Percentiles rank a stretch among this genome's conserved stretches.
Conservation (phyloP, 2,797 vertebrate species). For the Ceryle rudis region DNA sequence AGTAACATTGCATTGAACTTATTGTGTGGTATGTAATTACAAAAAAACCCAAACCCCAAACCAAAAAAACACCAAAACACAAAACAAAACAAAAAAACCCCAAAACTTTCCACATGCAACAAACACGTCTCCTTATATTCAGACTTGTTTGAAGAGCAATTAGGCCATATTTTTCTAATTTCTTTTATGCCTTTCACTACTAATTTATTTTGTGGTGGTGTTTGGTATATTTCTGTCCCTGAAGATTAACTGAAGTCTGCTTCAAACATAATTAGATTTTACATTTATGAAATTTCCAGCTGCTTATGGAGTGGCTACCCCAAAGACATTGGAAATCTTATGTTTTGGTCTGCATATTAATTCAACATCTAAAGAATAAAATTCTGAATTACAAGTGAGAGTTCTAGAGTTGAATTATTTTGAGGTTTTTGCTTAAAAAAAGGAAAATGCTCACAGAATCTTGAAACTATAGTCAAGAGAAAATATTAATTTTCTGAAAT, state of each 20-base stretch:
- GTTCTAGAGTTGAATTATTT: background rate
- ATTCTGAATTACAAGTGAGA: background rate
- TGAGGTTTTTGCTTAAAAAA: background rate
- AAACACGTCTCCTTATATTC: background rate
- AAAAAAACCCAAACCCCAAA: background rate
- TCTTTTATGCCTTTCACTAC: constrained; percentile 14
- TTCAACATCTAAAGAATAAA: background rate
- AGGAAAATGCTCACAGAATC: background rate
- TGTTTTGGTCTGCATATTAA: background rate
- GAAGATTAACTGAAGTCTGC: background rate
- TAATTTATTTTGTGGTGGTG: background rate
- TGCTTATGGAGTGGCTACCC: background rate
- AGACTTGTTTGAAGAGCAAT: constrained; percentile 22
- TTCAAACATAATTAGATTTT: constrained; percentile 16
- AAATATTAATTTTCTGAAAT: background rate
- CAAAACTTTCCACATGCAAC: background rate
- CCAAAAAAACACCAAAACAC: background rate
- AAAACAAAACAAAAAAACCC: too few relatives aligned
- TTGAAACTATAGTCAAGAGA: background rate
- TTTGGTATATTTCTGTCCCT: constrained; percentile 5
- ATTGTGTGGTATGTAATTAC: background rate
- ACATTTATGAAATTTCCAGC: background rate
- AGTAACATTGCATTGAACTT: constrained; percentile 16
- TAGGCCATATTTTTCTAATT: constrained; percentile 32
- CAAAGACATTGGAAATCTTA: background rate